Conservation (phyloP, 2,113 vertebrate genomes). For the Phoenicopterus ruber region DNA sequence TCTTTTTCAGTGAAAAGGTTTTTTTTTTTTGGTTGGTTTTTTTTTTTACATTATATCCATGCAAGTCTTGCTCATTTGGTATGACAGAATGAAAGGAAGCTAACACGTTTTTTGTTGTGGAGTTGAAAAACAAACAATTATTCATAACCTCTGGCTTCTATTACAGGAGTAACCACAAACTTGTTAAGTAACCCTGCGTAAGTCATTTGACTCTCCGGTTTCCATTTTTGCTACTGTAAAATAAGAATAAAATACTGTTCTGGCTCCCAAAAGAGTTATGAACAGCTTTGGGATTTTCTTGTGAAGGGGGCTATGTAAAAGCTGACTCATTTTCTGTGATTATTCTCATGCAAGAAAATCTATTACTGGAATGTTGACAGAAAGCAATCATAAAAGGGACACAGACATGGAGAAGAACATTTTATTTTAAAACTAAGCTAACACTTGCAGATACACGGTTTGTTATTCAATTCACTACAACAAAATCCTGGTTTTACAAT, state of each 20-base stretch:
- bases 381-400: not conserved
- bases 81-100: not conserved
- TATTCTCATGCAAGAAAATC: not conserved
- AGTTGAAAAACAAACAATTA: not conserved
- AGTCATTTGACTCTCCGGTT: not conserved
- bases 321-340: not conserved
- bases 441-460: not conserved
- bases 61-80: not conserved
- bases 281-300: not conserved
- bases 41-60: not conserved
- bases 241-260: not conserved
- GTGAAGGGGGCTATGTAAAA: not conserved
- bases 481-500: not conserved
- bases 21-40: rapidly evolving
- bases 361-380: not conserved
- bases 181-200: rapidly evolving
- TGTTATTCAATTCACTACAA: not conserved
- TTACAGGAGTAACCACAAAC: not conserved
- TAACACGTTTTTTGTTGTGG: not conserved
- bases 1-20: not conserved
- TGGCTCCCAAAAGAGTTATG: not conserved
- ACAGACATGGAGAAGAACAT: not conserved
- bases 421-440: not conserved
- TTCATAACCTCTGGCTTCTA: not conserved
- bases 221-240: not conserved